Evolutionary conservation across 2,113 vertebrate genomes (phyloP).

Genomic region (Mobula hypostoma): DNA sequence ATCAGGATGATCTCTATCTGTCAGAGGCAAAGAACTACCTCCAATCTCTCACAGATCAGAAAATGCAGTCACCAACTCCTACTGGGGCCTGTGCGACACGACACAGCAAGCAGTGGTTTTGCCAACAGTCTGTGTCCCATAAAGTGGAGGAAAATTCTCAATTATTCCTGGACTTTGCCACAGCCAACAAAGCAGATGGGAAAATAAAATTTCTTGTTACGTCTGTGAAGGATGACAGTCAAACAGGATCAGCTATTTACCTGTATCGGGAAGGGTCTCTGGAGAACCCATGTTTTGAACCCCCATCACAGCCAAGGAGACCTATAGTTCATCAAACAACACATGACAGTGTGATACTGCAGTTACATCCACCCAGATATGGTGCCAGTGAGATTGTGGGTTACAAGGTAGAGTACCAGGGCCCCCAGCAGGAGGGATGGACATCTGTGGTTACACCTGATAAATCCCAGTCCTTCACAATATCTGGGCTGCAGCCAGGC

Average conservation of each 20-base stretch:
- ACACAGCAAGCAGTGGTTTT: not conserved
- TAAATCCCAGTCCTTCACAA: too few relatives aligned
- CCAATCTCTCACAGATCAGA: too few relatives aligned
- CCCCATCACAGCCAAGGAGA: slow-evolving; percentile 38
- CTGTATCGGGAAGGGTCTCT: not conserved
- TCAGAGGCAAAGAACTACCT: too few relatives aligned
- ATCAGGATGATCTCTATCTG: too few relatives aligned
- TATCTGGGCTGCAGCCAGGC: not conserved
- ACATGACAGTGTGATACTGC: too few relatives aligned
- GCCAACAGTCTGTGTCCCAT: not conserved
- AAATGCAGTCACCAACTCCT: not conserved
- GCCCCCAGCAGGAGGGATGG: too few relatives aligned
- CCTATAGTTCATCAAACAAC: not conserved
- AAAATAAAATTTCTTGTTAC: not conserved
- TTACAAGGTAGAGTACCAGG: too few relatives aligned
- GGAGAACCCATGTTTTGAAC: slow-evolving; percentile 35
- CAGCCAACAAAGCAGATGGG: not conserved
- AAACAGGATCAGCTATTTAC: not conserved
- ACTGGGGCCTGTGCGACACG: not conserved
- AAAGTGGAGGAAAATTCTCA: not conserved
- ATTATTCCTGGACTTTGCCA: not conserved
- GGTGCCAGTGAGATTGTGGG: too few relatives aligned
- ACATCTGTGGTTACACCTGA: too few relatives aligned
- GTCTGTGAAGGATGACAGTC: too few relatives aligned
- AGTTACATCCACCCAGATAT: too few relatives aligned